Percentiles rank a stretch among this genome's conserved stretches.
These are phyloP conservation scores for Calyptommatus sinebrachiatus DNA, from an alignment of 2,113 vertebrate species.

Conservation along the genomic window DNA sequence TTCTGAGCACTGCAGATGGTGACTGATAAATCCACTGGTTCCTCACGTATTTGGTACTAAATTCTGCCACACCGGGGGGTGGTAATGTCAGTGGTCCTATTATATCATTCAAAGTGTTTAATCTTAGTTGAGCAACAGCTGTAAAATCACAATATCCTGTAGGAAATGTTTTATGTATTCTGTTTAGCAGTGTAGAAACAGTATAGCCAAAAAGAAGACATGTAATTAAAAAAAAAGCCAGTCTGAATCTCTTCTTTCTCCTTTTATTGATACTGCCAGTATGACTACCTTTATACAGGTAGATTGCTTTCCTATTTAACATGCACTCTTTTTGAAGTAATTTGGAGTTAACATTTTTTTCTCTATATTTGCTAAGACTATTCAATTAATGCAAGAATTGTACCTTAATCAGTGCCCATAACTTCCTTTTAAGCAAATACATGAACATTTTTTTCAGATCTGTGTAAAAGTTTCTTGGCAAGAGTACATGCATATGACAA, in stretches of 20 bases:
- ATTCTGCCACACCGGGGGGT: no score
- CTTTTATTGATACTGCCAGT: constrained; percentile 90
- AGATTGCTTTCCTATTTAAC: constrained; percentile 68
- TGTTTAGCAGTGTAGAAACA: background rate
- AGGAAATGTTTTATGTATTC: background rate
- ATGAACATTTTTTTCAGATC: constrained; percentile 72
- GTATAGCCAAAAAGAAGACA: constrained; percentile 27
- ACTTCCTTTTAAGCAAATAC: constrained; percentile 54
- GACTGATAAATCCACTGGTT: no score
- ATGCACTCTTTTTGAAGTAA: constrained; percentile 66
- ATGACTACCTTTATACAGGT: constrained; percentile 90
- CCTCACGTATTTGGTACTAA: no score
- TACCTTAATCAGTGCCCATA: constrained; percentile 36
- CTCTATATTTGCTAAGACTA: constrained; percentile 63
- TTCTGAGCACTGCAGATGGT: no score
- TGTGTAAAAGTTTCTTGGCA: constrained; percentile 94
- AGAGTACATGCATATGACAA: constrained; percentile 91
- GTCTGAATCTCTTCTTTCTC: constrained; percentile 49
- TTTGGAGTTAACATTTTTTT: constrained; percentile 67
- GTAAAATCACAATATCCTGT: background rate
- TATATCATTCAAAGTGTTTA: background rate
- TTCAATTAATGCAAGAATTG: constrained; percentile 45
- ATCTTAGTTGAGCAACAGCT: background rate
- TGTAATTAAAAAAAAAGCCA: constrained; percentile 33
- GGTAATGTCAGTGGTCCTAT: no score